Percentiles rank a stretch among this genome's conserved stretches.
phyloP scores from a whole-genome alignment of 2,888 invertebrate species.

The Ligdia adustata region DNA sequence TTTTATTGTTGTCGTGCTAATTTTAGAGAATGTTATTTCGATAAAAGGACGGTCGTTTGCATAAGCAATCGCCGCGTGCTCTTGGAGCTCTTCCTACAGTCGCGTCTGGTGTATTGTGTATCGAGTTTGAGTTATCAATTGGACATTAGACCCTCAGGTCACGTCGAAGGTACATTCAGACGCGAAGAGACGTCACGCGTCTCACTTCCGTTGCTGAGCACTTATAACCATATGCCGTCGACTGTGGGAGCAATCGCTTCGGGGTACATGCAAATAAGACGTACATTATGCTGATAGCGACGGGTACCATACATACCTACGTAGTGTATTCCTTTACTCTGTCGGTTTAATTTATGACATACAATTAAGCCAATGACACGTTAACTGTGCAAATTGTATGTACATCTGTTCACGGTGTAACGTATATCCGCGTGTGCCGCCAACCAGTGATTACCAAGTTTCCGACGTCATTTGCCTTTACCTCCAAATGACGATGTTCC shows the following conservation, averaged over 20 bases:
- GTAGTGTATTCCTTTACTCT: too few relatives aligned
- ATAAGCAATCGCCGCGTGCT: conserved; percentile 30
- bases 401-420: conserved; percentile 15
- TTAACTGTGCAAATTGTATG: conserved; percentile 19
- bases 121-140: conserved; percentile 46
- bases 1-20: conserved; percentile 45
- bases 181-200: conserved; percentile 69
- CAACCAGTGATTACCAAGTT: conserved; percentile 6
- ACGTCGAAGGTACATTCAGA: conserved; percentile 63
- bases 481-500: conserved; percentile 12
- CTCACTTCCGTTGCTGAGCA: conserved; percentile 67
- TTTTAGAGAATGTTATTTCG: conserved; percentile 40
- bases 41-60: conserved; percentile 29
- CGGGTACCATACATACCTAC: conserved; percentile 1
- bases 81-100: conserved; percentile 43
- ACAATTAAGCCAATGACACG: conserved; percentile 20
- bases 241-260: conserved; percentile 37
- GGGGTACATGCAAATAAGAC: conserved; percentile 34
- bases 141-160: conserved; percentile 60
- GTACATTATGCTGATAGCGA: conserved; percentile 2
- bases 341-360: conserved; percentile 12
- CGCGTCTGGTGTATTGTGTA: conserved; percentile 38
- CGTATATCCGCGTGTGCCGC: not conserved
- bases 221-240: conserved; percentile 53
- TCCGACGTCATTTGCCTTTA: conserved; percentile 12